Conservation (phyloP, 1,140 invertebrate genomes). For the Centruroides sculpturatus region DNA sequence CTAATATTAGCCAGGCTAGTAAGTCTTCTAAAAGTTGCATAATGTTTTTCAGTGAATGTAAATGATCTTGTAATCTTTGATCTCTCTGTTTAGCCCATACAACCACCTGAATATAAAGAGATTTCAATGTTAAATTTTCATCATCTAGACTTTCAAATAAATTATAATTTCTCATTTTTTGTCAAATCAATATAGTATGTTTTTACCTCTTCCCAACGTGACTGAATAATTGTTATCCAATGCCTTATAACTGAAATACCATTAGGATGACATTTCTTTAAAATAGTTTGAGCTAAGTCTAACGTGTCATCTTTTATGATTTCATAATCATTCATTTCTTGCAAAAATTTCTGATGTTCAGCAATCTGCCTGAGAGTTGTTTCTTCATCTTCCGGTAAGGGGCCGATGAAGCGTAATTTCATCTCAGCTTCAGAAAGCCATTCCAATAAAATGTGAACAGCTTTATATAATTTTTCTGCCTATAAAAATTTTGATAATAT, state of each 20-base stretch:
- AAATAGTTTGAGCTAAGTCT: constrained; percentile 70
- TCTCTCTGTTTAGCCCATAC: constrained; percentile 45
- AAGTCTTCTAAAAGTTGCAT: constrained; percentile 72
- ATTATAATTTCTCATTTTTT: neutral
- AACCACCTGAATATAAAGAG: constrained; percentile 21
- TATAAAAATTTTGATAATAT: constrained; percentile 16
- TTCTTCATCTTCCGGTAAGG: constrained; percentile 75
- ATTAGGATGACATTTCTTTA: constrained; percentile 83
- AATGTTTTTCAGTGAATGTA: constrained; percentile 37
- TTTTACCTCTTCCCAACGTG: constrained; percentile 72
- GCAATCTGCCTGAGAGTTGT: constrained; percentile 64
- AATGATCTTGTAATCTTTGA: constrained; percentile 59
- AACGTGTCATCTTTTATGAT: constrained; percentile 72
- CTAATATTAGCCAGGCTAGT: constrained; percentile 73
- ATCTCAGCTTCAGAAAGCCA: constrained; percentile 92
- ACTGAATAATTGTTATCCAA: constrained; percentile 91
- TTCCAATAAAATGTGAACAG: constrained; percentile 81
- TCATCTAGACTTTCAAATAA: neutral
- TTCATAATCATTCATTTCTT: constrained; percentile 68
- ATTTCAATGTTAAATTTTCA: neutral
- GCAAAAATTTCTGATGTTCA: constrained; percentile 70
- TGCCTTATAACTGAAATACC: constrained; percentile 86
- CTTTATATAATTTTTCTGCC: constrained; percentile 83
- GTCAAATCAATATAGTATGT: neutral
- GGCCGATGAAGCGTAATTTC: constrained; percentile 66